These are phyloP conservation scores for Heliconius congener DNA, from an alignment of 1,140 invertebrate species.

Conservation along the genomic window DNA sequence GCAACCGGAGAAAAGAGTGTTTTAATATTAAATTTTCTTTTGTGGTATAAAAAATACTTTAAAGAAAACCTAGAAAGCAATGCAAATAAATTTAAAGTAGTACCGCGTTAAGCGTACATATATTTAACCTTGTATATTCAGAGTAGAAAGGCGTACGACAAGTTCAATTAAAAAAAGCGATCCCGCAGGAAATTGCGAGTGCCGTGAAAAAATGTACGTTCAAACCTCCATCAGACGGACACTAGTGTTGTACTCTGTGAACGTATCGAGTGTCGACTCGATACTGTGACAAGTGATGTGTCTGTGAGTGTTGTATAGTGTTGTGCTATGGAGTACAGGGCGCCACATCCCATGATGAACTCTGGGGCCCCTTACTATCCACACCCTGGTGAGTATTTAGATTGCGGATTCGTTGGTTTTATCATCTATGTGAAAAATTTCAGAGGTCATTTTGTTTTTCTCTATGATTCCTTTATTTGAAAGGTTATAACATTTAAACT, in stretches of 20 bases:
- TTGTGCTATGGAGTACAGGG: slow-evolving; percentile 71
- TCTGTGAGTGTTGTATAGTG: slow-evolving; percentile 42
- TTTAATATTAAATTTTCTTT: not conserved
- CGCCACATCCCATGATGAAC: slow-evolving; percentile 67
- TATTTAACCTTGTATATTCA: slow-evolving; percentile 18
- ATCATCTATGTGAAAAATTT: not conserved
- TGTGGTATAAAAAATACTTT: not conserved
- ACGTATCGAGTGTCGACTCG: not conserved
- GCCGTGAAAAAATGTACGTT: slow-evolving; percentile 40
- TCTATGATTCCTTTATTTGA: no score
- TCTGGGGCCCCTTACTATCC: slow-evolving; percentile 69
- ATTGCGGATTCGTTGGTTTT: not conserved
- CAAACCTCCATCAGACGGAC: slow-evolving; percentile 24
- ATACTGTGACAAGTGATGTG: slow-evolving; percentile 43
- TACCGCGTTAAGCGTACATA: slow-evolving; percentile 7
- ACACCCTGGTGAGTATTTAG: slow-evolving; percentile 65
- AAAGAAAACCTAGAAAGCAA: not conserved
- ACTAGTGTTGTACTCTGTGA: slow-evolving; percentile 28
- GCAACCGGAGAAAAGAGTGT: no score
- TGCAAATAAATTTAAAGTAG: not conserved
- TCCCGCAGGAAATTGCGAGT: slow-evolving; percentile 41
- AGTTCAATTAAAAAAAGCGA: slow-evolving; percentile 39
- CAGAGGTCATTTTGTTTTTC: no score
- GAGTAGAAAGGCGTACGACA: slow-evolving; percentile 10
- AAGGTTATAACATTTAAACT: no score